These are phyloP conservation scores for Argyresthia albistria DNA, from an alignment of 2,888 invertebrate genomes.

Conservation along the genomic window DNA sequence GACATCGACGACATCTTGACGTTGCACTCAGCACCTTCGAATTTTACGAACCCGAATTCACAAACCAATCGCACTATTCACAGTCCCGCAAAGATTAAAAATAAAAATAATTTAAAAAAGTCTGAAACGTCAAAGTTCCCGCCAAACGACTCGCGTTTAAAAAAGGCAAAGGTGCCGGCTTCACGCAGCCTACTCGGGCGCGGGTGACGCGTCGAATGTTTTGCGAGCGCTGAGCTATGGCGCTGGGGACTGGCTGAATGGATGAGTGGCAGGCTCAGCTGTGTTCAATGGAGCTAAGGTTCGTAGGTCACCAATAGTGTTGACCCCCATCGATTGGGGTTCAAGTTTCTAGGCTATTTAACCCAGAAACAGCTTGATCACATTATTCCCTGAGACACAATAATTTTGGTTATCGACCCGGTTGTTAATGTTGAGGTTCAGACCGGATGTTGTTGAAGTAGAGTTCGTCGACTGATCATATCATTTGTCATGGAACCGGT, in stretches of 20 bases:
- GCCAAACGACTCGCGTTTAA: conserved; percentile 27
- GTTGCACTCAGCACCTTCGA: conserved; percentile 34
- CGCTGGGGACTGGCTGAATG: conserved; percentile 44
- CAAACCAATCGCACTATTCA: conserved; percentile 3
- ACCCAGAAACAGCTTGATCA: neutral
- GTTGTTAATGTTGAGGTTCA: neutral
- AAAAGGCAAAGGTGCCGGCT: conserved; percentile 29
- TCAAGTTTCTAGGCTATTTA: neutral
- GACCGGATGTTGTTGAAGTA: conserved; percentile 21
- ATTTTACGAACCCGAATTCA: conserved; percentile 11
- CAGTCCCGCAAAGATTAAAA: conserved; percentile 5
- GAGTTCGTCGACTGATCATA: conserved; percentile 47
- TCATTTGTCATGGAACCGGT: conserved; percentile 52
- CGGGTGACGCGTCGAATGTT: conserved; percentile 65
- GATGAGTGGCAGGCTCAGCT: conserved; percentile 20
- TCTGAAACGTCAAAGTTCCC: conserved; percentile 44
- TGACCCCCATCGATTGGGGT: conserved; percentile 31
- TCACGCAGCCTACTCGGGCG: conserved; percentile 46
- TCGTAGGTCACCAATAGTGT: conserved; percentile 60
- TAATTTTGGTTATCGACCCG: conserved; percentile 3
- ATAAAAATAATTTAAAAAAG: conserved; percentile 6
- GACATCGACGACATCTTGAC: conserved; percentile 58
- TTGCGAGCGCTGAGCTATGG: conserved; percentile 52
- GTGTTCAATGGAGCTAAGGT: conserved; percentile 66
- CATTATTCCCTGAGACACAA: neutral